Evolutionary conservation across 2,113 vertebrate genomes (phyloP).

Genomic region (Vimba vimba): DNA sequence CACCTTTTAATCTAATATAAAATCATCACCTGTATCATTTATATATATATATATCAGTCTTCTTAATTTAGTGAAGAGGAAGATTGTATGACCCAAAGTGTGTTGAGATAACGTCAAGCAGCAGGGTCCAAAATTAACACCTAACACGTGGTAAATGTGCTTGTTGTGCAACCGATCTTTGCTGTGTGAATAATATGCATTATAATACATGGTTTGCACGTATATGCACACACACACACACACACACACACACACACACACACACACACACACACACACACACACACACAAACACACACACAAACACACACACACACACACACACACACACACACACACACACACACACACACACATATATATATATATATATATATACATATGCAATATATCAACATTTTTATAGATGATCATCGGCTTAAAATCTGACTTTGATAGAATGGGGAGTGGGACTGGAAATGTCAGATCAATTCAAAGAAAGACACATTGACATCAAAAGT

Average conservation of each 20-base stretch:
- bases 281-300: too few relatives aligned
- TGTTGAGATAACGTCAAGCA: background rate
- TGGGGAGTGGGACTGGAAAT: conserved; percentile 11
- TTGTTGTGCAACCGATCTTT: background rate
- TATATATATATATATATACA: too few relatives aligned
- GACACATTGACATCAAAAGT: conserved; percentile 64
- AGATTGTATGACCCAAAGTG: background rate
- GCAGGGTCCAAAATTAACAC: background rate
- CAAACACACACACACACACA: too few relatives aligned
- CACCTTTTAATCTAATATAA: conserved; percentile 56
- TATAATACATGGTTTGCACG: background rate
- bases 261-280: too few relatives aligned
- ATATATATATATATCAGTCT: background rate
- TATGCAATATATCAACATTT: background rate
- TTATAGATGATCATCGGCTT: conserved; percentile 53
- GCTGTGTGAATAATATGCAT: background rate
- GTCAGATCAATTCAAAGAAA: conserved; percentile 52
- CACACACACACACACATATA: too few relatives aligned
- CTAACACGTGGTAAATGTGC: too few relatives aligned
- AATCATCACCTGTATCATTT: conserved; percentile 6
- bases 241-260: too few relatives aligned
- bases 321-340: too few relatives aligned
- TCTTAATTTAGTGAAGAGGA: background rate
- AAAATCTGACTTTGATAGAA: conserved; percentile 8
- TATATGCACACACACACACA: too few relatives aligned